Evolutionary conservation across 2,888 invertebrate species (phyloP).

Genomic region (Dorcus parallelipipedus): DNA sequence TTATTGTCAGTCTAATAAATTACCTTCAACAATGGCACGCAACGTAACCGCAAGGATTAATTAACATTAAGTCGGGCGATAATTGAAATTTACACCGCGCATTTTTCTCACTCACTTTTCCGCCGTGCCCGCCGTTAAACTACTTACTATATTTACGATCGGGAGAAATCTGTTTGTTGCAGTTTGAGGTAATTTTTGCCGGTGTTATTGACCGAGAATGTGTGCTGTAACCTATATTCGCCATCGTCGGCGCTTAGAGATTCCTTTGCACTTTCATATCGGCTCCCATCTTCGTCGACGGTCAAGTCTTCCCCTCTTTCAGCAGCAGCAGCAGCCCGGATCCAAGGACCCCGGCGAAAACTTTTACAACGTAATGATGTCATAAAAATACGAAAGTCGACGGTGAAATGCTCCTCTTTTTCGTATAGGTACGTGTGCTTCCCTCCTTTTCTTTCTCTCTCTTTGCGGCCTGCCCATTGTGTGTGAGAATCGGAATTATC

Average conservation of each 20-base stretch:
- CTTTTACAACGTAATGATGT: constrained; percentile 2
- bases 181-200: constrained; percentile 29
- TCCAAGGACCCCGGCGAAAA: not conserved
- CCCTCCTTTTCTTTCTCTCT: not conserved
- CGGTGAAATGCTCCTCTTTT: not conserved
- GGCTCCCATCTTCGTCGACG: constrained; percentile 8
- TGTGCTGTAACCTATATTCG: constrained; percentile 40
- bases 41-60: too few species aligned
- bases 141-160: constrained; percentile 39
- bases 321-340: too few species aligned
- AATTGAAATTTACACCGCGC: too few species aligned
- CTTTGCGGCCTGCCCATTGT: too few species aligned
- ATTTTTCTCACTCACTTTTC: constrained; percentile 36
- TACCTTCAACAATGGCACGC: too few species aligned
- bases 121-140: constrained; percentile 32
- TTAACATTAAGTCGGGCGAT: too few species aligned
- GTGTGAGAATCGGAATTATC: too few species aligned
- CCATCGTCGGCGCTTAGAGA: constrained; percentile 29
- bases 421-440: not conserved
- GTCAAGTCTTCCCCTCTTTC: constrained; percentile 9
- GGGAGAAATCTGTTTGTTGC: constrained; percentile 37
- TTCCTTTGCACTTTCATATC: constrained; percentile 33
- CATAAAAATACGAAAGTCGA: constrained; percentile 1
- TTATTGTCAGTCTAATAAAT: too few species aligned
- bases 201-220: constrained; percentile 36